Percentiles rank a stretch among this genome's conserved stretches.
Conservation (phyloP, 2,113 vertebrate species). For the Brachypodius melanocephalos region DNA sequence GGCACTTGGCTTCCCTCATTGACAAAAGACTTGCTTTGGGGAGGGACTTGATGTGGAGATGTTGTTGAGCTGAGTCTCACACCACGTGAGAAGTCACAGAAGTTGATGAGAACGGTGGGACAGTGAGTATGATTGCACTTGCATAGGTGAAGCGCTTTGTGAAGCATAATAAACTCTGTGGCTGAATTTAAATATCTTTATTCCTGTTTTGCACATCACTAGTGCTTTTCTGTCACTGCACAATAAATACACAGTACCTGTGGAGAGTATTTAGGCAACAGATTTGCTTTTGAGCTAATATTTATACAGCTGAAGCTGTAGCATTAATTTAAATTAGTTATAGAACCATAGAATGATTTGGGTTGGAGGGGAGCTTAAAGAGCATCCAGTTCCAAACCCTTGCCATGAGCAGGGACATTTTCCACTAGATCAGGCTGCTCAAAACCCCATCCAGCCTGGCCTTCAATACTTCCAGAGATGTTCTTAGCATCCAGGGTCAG, state of each 20-base stretch:
- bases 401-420: background rate
- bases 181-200: background rate
- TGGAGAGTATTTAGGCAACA: background rate
- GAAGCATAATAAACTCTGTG: no score
- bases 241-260: background rate
- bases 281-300: background rate
- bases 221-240: background rate
- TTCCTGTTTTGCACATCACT: background rate
- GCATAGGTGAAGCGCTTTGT: background rate
- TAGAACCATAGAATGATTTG: background rate
- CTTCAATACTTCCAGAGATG: background rate
- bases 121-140: fast-evolving
- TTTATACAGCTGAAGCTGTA: background rate
- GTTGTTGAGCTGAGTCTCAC: background rate
- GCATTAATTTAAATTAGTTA: background rate
- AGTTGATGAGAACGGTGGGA: background rate
- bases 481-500: background rate
- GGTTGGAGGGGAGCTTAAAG: background rate
- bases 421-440: background rate
- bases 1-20: background rate
- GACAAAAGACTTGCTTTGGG: background rate
- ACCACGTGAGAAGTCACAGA: background rate
- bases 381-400: background rate
- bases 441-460: background rate
- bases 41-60: background rate